Evolutionary conservation across 2,888 invertebrate species (phyloP).

Genomic region (Hymenopus coronatus): DNA sequence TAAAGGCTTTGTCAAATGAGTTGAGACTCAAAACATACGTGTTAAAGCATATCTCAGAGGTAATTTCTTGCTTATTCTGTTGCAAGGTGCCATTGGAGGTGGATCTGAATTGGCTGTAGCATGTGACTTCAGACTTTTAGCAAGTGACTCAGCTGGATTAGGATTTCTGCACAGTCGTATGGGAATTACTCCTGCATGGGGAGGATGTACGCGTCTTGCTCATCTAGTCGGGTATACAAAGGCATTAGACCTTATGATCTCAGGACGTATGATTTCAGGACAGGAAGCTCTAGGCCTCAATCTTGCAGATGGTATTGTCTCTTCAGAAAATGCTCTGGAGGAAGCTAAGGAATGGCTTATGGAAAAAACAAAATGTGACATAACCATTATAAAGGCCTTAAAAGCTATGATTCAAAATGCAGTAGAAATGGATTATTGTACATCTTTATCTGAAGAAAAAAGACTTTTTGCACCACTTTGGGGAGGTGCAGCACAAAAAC

Average conservation of each 20-base stretch:
- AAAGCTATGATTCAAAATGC: constrained; percentile 42
- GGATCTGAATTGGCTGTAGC: constrained; percentile 53
- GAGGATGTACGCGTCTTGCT: constrained; percentile 49
- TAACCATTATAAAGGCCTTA: constrained; percentile 40
- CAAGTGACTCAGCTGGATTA: constrained; percentile 41
- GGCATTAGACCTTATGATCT: constrained; percentile 47
- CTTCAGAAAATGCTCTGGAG: constrained; percentile 37
- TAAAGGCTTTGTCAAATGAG: too few species aligned
- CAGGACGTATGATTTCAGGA: constrained; percentile 42
- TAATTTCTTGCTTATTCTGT: constrained; percentile 21
- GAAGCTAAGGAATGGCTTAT: constrained; percentile 43
- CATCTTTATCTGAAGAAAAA: constrained; percentile 43
- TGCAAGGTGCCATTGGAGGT: constrained; percentile 50
- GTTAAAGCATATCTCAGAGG: too few species aligned
- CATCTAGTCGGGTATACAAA: constrained; percentile 44
- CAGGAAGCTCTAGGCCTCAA: constrained; percentile 46
- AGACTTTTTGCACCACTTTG: constrained; percentile 46
- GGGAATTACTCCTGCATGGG: constrained; percentile 53
- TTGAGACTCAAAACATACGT: too few species aligned
- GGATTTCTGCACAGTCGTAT: constrained; percentile 51
- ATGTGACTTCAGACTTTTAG: constrained; percentile 51
- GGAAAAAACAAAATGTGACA: constrained; percentile 38
- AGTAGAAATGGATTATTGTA: constrained; percentile 34
- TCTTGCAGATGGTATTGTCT: constrained; percentile 45
- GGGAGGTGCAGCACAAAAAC: constrained; percentile 45